Conservation (phyloP, 2,888 invertebrate species). For the Abrostola triplasia region DNA sequence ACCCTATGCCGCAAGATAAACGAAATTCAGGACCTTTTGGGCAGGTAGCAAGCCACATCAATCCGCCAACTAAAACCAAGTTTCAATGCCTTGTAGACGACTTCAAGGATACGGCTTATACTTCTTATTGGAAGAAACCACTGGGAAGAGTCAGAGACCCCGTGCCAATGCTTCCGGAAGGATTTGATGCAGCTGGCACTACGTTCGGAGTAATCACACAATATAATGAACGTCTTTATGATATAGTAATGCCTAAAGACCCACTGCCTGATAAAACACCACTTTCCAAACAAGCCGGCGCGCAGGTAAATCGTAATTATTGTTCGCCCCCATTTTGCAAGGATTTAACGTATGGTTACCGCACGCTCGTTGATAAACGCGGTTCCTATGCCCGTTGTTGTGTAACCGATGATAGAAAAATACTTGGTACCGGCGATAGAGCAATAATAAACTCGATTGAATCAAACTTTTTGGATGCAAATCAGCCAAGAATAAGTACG, state of each 20-base stretch:
- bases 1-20: slow-evolving; percentile 68
- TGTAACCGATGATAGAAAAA: slow-evolving; percentile 73
- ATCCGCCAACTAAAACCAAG: slow-evolving; percentile 74
- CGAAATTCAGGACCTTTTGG: slow-evolving; percentile 69
- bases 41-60: slow-evolving; percentile 66
- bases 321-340: slow-evolving; percentile 79
- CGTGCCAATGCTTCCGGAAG: slow-evolving; percentile 78
- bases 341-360: slow-evolving; percentile 80
- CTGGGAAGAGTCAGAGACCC: slow-evolving; percentile 71
- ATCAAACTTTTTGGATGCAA: slow-evolving; percentile 74
- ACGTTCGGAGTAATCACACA: slow-evolving; percentile 75
- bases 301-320: slow-evolving; percentile 71
- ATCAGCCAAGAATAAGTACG: slow-evolving; percentile 74
- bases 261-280: slow-evolving; percentile 73
- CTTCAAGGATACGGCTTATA: slow-evolving; percentile 74
- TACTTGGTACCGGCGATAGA: slow-evolving; percentile 72
- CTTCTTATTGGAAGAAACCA: slow-evolving; percentile 77
- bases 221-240: slow-evolving; percentile 71
- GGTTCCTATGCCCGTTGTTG: slow-evolving; percentile 84
- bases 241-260: slow-evolving; percentile 77
- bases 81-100: slow-evolving; percentile 75
- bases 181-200: slow-evolving; percentile 68
- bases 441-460: slow-evolving; percentile 75
- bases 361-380: slow-evolving; percentile 78
- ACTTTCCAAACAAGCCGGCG: slow-evolving; percentile 61